Base-by-base conservation (phyloP, 2,113 vertebrate species). In the Genyomyrus donnyi region DNA sequence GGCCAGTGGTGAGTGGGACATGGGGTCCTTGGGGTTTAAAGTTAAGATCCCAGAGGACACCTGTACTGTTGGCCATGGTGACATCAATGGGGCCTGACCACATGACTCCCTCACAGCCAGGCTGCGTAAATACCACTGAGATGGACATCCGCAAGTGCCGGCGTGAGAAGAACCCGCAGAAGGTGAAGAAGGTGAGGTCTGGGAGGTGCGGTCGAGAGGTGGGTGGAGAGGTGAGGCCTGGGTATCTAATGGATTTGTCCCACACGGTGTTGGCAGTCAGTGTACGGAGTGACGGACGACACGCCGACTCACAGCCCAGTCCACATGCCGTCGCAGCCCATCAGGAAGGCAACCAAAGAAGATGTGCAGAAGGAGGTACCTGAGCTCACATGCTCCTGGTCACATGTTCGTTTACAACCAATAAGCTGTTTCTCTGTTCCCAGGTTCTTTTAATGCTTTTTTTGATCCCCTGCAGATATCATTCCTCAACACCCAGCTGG, bases 141-240 rank as follows among this genome's bases (percentile, higher is more conserved):
- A 99, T 99, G 98, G 98, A 99, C 92, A 99, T 99, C 92, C 97
- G 98, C 94, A 99, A 99, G 94, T 99, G 98, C 90, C 96, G 98
- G 24, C 96, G 97, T 91, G 96, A 99, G 96, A 98, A 96, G 95
- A 98, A 98, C 93, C 98, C 98, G 15, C 62, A 99, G 93, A 97
- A 97, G 90, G 97, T 99, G 90, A 99, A 98, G 95, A 99, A 98
- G 97, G 98, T 98, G 91, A 0, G 89, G 88, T n/a, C 50, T 56
- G 50, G 35, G 86, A 24, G 83, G 24, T 27, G 42, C 3, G 53
- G 53, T 17, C 8, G 8, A 42, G 19, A 13, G 39, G 27, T 6
- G 19, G 13, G 1, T 8, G 7, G 42, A 46, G 42, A 56, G 45
- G 3, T 31, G 42, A 52, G 62, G 10, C 42, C 15, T 66, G n/a